Evolutionary conservation across 2,888 invertebrate species (phyloP).

Genomic region (Cataglyphis altisquamis): DNA sequence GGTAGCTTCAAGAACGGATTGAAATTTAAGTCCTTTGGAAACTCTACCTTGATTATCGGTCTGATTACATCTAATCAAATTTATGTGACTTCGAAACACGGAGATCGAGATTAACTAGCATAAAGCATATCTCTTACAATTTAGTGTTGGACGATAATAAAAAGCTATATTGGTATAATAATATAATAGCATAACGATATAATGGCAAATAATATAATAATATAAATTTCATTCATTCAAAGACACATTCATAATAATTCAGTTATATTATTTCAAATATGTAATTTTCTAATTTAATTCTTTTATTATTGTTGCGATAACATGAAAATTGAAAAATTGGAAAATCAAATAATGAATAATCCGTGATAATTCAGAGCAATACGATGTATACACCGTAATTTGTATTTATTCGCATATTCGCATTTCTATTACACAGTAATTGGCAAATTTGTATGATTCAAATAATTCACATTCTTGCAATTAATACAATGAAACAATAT

Average conservation of each 20-base stretch:
- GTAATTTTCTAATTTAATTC: background rate
- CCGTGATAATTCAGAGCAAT: background rate
- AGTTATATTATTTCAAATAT: background rate
- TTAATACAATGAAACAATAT: conserved; percentile 10
- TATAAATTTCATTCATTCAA: background rate
- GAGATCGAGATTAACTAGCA: background rate
- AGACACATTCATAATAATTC: background rate
- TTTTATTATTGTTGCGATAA: background rate
- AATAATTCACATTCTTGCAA: conserved; percentile 5
- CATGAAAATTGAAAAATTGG: background rate
- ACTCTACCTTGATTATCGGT: conserved; percentile 10
- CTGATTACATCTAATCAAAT: conserved; percentile 9
- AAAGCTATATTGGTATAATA: conserved; percentile 1
- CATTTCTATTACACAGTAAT: background rate
- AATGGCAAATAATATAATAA: background rate
- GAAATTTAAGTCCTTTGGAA: conserved; percentile 34
- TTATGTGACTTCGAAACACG: conserved; percentile 9
- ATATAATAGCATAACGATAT: background rate
- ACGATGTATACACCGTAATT: background rate
- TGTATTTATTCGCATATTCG: background rate
- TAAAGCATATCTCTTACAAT: background rate
- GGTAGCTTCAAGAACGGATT: conserved; percentile 58
- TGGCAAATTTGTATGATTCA: background rate
- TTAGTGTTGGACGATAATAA: background rate
- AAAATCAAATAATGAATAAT: background rate